Evolutionary conservation across 2,888 invertebrate genomes (phyloP).

Genomic region (Mythimna loreyi): DNA sequence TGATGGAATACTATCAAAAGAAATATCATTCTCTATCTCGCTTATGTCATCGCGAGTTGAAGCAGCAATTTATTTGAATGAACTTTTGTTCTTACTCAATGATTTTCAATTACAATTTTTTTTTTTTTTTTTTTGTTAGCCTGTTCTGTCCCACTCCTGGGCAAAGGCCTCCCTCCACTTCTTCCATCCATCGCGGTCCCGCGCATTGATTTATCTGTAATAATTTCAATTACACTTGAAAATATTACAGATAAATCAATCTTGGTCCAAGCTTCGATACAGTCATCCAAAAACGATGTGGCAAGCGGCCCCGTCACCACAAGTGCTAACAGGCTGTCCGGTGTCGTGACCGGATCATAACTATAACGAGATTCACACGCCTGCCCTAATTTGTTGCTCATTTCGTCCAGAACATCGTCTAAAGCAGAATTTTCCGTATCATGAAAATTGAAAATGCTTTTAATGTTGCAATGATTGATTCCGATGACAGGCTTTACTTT

Average conservation of each 20-base stretch:
- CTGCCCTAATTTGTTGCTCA: constrained; percentile 50
- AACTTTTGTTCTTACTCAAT: background rate
- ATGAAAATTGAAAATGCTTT: constrained; percentile 47
- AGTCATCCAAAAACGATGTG: constrained; percentile 1
- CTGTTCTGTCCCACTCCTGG: too few species aligned
- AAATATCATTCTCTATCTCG: background rate
- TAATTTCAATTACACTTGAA: background rate
- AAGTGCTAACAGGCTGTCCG: constrained; percentile 51
- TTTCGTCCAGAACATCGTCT: constrained; percentile 22
- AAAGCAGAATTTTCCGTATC: constrained; percentile 50
- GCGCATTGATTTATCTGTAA: too few species aligned
- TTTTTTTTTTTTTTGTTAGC: too few species aligned
- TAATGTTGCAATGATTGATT: constrained; percentile 44
- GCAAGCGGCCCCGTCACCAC: constrained; percentile 37
- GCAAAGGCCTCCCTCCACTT: too few species aligned
- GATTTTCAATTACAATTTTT: too few species aligned
- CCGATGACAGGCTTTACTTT: constrained; percentile 20
- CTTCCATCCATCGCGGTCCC: too few species aligned
- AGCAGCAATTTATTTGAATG: background rate
- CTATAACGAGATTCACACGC: constrained; percentile 54
- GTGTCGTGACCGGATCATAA: constrained; percentile 51
- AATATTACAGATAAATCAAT: background rate
- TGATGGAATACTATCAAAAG: background rate
- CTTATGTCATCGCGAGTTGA: background rate
- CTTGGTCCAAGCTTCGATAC: constrained; percentile 1